Conservation (phyloP, 30 jellyfish, hydroid and myxozoan species). For the Rhopilema esculentum region DNA sequence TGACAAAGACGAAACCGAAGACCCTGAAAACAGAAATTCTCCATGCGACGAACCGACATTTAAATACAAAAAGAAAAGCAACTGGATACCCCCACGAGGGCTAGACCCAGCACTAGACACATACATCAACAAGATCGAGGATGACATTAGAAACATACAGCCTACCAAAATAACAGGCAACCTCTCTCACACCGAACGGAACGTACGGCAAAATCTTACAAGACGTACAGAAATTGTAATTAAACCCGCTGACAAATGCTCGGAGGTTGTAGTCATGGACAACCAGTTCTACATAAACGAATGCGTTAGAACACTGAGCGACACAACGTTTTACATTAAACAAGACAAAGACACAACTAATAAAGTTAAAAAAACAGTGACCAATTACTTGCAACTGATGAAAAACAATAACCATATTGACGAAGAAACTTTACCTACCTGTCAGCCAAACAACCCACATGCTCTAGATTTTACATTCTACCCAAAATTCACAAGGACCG, state of each 20-base stretch:
- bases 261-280: slow-evolving; percentile 6
- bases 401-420: slow-evolving; percentile 21
- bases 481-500: too few species aligned
- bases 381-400: slow-evolving; percentile 2
- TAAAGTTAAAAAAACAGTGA: slow-evolving; percentile 21
- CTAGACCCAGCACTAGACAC: too few species aligned
- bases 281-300: neutral
- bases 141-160: neutral
- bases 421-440: slow-evolving; percentile 23
- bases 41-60: neutral
- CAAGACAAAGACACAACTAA: slow-evolving; percentile 24
- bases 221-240: neutral
- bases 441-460: too few species aligned
- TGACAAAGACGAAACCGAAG: neutral
- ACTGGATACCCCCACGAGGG: neutral
- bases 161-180: neutral
- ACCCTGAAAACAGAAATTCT: neutral
- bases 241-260: neutral
- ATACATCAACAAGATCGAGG: neutral
- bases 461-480: too few species aligned
- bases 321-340: slow-evolving; percentile 21
- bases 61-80: neutral
- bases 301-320: slow-evolving; percentile 29
- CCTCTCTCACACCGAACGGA: too few species aligned
- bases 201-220: neutral